Percentiles rank a stretch among this genome's conserved stretches.
Evolutionary conservation across 2,797 vertebrate genomes (phyloP).

Genomic region (Lepus townsendii): DNA sequence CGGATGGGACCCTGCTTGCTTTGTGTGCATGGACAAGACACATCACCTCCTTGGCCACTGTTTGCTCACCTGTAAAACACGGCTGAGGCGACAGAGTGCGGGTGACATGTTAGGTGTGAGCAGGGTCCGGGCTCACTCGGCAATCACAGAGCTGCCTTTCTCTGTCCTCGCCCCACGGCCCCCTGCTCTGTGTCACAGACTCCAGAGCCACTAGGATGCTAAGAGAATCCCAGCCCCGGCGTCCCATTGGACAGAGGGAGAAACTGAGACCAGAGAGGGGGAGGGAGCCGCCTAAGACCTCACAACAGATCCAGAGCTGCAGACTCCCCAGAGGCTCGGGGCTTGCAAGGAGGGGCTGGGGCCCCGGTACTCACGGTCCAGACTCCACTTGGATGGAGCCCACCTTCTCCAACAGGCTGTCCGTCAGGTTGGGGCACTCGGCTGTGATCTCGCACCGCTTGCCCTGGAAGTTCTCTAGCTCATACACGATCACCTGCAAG

Average conservation of each 20-base stretch:
- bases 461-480: conserved; percentile 96
- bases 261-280: conserved; percentile 30
- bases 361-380: conserved; percentile 93
- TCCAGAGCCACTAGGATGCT: background rate
- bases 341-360: rapidly evolving
- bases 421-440: conserved; percentile 92
- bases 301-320: background rate
- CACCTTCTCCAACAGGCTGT: conserved; percentile 94
- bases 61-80: background rate
- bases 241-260: background rate
- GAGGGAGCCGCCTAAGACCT: background rate
- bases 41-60: background rate
- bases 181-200: background rate
- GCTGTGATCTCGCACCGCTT: conserved; percentile 91
- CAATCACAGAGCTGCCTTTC: background rate
- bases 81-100: background rate
- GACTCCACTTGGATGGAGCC: conserved; percentile 94
- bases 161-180: background rate
- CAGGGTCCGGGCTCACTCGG: background rate
- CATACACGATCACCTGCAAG: conserved; percentile 92
- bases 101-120: background rate
- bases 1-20: background rate
- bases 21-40: background rate
- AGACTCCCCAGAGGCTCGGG: background rate
- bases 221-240: background rate